A percentile compares a stretch with the other conserved stretches of the same genome.
These are phyloP conservation scores for Nomada ruficornis DNA, from an alignment of 2,888 invertebrate genomes.

Conservation along the genomic window DNA sequence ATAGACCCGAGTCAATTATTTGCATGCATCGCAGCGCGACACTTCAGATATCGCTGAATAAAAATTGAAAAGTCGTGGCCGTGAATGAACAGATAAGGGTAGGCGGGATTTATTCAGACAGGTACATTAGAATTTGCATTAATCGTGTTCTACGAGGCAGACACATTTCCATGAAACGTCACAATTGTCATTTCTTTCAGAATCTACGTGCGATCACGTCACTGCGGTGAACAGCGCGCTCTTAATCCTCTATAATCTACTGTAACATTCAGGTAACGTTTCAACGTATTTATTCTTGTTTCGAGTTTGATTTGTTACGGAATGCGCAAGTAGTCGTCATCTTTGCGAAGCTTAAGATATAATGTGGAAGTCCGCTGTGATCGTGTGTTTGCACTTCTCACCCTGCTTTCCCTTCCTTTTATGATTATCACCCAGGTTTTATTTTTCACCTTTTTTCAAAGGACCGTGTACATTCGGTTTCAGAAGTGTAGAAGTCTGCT, in stretches of 20 bases:
- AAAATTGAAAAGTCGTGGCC: neutral
- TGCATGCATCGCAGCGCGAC: neutral
- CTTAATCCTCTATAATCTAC: constrained; percentile 35
- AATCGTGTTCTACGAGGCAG: neutral
- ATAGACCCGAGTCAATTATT: neutral
- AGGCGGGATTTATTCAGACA: neutral
- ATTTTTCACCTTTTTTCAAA: neutral
- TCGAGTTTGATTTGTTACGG: constrained; percentile 13
- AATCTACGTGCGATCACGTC: constrained; percentile 30
- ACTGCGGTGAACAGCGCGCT: constrained; percentile 32
- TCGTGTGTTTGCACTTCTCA: neutral
- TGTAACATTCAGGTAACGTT: constrained; percentile 25
- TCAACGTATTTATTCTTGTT: constrained; percentile 18
- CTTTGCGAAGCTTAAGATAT: neutral
- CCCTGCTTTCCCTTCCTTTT: too few relatives aligned
- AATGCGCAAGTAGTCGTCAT: constrained; percentile 12
- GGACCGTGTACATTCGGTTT: neutral
- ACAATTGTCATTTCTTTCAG: constrained; percentile 33
- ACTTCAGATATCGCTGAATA: neutral
- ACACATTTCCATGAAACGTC: constrained; percentile 10
- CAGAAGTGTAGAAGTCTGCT: neutral
- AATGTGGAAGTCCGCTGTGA: neutral
- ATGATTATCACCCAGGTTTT: neutral
- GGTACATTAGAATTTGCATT: constrained; percentile 3
- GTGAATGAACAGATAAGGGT: neutral